A percentile compares a stretch with the other conserved stretches of the same genome.
Conservation (phyloP, 2,797 vertebrate genomes). For the Hybognathus amarus region DNA sequence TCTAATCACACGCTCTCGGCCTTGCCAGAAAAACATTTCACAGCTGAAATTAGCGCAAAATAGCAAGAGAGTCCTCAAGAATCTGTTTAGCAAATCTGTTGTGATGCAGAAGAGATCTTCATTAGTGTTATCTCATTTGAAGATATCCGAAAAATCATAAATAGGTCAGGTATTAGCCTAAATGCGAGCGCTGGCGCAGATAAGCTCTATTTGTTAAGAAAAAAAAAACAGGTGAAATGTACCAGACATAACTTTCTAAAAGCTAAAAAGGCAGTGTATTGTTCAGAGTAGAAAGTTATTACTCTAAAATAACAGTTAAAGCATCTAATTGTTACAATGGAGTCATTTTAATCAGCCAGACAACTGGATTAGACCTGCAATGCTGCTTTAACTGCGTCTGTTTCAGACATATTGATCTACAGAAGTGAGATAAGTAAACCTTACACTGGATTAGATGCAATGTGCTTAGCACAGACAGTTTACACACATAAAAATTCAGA, state of each 20-base stretch:
- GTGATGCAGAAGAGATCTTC: slow-evolving; percentile 52
- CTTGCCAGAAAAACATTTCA: slow-evolving; percentile 56
- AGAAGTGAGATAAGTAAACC: slow-evolving; percentile 24
- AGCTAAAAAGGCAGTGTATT: not conserved
- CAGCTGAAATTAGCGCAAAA: slow-evolving; percentile 57
- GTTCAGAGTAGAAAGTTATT: slow-evolving; percentile 19
- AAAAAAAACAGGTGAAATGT: not conserved
- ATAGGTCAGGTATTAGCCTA: slow-evolving; percentile 43
- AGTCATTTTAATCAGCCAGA: slow-evolving; percentile 29
- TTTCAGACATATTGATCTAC: slow-evolving; percentile 32
- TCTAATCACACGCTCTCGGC: slow-evolving; percentile 59
- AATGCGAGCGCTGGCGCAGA: not conserved
- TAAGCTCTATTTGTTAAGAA: not conserved
- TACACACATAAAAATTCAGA: not conserved
- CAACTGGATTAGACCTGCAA: not conserved
- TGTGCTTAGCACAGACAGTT: slow-evolving; percentile 20
- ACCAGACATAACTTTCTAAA: not conserved
- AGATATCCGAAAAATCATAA: slow-evolving; percentile 27
- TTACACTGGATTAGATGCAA: slow-evolving; percentile 27
- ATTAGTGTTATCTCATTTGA: slow-evolving; percentile 43
- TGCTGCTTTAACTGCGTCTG: not conserved
- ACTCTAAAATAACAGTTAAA: not conserved
- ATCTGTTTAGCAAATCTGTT: slow-evolving; percentile 56
- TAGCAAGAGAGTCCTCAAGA: slow-evolving; percentile 44
- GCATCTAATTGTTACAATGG: not conserved